These are phyloP conservation scores for Poeciliopsis paucimaculata DNA, from an alignment of 2,797 vertebrate species.

Conservation along the genomic window DNA sequence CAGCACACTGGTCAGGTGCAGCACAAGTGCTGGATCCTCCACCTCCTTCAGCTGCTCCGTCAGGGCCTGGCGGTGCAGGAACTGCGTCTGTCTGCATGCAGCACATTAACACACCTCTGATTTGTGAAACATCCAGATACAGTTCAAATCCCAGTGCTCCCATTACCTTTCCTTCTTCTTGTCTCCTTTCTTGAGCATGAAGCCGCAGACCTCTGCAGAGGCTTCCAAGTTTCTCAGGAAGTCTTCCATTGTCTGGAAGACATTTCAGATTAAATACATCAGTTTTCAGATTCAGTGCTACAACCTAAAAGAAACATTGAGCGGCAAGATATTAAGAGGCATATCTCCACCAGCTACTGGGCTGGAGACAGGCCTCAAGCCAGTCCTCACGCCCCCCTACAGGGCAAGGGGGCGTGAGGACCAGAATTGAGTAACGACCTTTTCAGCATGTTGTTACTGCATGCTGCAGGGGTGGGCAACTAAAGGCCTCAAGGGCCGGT, in stretches of 20 bases:
- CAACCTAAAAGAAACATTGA: too few species aligned
- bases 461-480: too few species aligned
- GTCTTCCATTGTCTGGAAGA: constrained; percentile 87
- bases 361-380: too few species aligned
- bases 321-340: too few species aligned
- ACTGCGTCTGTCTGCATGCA: constrained; percentile 79
- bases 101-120: not conserved
- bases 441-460: too few species aligned
- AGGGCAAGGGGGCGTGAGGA: too few species aligned
- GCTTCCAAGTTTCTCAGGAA: constrained; percentile 88
- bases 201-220: constrained; percentile 88
- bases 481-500: too few species aligned
- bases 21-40: constrained; percentile 91
- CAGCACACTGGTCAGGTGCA: constrained; percentile 92
- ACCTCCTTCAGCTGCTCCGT: constrained; percentile 90
- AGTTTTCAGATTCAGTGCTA: too few species aligned
- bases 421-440: too few species aligned
- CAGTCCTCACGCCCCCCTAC: too few species aligned
- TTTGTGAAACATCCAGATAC: not conserved
- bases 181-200: constrained; percentile 94
- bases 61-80: constrained; percentile 92
- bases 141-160: not conserved
- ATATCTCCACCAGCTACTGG: too few species aligned
- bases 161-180: constrained; percentile 95
- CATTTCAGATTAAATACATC: not conserved